phyloP scores from a whole-genome alignment of 2,797 vertebrate genomes.

The Thaleichthys pacificus region DNA sequence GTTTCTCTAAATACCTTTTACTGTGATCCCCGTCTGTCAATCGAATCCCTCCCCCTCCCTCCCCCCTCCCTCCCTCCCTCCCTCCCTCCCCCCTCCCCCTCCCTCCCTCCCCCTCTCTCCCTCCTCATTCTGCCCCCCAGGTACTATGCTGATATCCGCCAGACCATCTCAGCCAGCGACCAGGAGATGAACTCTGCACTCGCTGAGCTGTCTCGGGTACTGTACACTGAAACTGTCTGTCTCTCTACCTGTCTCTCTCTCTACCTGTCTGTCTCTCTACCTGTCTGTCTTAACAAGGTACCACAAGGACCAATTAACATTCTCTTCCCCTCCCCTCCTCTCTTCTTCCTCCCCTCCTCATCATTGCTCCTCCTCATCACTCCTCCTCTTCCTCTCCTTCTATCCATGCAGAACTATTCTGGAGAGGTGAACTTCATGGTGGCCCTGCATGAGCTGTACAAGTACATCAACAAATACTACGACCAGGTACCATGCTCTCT shows the following conservation, averaged over 20 bases:
- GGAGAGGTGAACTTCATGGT: constrained; percentile 93
- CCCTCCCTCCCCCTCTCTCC: not conserved
- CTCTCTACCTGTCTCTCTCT: constrained; percentile 2
- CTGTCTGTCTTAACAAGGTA: not conserved
- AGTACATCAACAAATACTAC: constrained; percentile 99
- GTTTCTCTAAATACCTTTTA: no score
- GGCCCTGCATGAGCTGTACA: constrained; percentile 95
- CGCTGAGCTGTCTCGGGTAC: constrained; percentile 92
- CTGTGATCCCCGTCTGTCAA: no score
- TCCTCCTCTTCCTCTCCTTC: not conserved
- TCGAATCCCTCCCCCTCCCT: not conserved
- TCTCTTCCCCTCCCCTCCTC: not conserved
- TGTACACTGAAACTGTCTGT: constrained; percentile 26
- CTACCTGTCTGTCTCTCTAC: not conserved
- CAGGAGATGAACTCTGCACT: constrained; percentile 98
- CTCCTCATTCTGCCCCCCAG: not conserved
- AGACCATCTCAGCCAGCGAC: constrained; percentile 93
- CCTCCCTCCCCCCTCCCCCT: not conserved
- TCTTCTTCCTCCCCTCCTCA: no score
- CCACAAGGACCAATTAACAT: not conserved
- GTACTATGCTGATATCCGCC: constrained; percentile 85
- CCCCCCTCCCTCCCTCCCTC: not conserved
- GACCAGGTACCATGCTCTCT: constrained; percentile 80
- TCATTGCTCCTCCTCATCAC: no score
- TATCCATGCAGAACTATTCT: constrained; percentile 85